Conservation (phyloP, 23 tunicate genomes). For the Ascidia mentula region DNA sequence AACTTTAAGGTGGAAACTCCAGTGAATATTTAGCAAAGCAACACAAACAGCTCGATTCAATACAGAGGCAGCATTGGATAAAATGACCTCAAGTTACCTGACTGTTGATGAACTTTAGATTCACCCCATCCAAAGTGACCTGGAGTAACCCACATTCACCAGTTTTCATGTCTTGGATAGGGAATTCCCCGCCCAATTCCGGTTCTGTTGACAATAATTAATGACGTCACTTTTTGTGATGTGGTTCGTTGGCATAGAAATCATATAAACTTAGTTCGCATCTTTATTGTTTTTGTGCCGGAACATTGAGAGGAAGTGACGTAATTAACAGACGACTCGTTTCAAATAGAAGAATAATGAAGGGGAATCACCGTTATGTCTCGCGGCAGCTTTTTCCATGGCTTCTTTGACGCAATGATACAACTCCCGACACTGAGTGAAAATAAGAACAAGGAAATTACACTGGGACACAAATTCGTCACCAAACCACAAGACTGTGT, state of each 20-base stretch:
- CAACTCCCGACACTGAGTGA: slow-evolving; percentile 96
- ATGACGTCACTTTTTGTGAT: slow-evolving; percentile 1
- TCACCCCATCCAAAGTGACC: slow-evolving; percentile 94
- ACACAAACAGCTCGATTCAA: too few relatives aligned
- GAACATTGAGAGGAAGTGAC: too few relatives aligned
- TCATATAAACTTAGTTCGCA: too few relatives aligned
- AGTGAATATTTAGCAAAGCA: too few relatives aligned
- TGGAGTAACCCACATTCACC: slow-evolving; percentile 93
- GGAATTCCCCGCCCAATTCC: slow-evolving; percentile 98
- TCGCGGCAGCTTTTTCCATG: slow-evolving; percentile 96
- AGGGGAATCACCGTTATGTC: slow-evolving; percentile 67
- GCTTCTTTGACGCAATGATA: slow-evolving; percentile 98
- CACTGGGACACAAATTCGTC: not conserved
- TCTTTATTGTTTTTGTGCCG: too few relatives aligned
- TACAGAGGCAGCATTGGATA: not conserved
- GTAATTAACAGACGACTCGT: too few relatives aligned
- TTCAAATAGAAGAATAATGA: not conserved
- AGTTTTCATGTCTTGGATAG: slow-evolving; percentile 90
- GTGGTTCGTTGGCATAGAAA: too few relatives aligned
- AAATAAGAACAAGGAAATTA: not conserved
- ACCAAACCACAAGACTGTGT: not conserved
- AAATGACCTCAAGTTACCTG: slow-evolving; percentile 54
- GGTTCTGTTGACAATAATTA: slow-evolving; percentile 47
- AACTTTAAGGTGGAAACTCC: too few relatives aligned
- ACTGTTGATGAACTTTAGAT: slow-evolving; percentile 78